These are phyloP conservation scores for Lepidocyrtoides sp. DNA, from an alignment of 2,888 invertebrate genomes.

Conservation along the genomic window DNA sequence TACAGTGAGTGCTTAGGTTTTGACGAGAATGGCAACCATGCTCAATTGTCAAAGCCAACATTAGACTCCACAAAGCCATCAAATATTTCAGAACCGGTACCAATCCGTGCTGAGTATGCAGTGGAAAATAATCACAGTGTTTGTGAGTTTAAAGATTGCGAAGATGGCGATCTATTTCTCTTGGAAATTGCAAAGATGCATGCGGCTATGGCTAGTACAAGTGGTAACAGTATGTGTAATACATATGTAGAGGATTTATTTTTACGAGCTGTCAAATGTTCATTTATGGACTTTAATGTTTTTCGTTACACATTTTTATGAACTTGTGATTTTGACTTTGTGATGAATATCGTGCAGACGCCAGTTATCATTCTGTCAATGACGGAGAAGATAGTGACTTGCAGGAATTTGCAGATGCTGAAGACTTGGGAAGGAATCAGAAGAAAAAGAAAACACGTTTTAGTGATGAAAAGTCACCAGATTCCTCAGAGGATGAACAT, in stretches of 20 bases:
- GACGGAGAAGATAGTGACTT: neutral
- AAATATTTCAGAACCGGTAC: neutral
- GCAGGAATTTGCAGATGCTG: conserved; percentile 46
- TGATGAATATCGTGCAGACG: conserved; percentile 1
- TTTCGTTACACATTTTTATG: neutral
- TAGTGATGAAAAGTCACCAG: neutral
- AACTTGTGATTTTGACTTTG: conserved; percentile 11
- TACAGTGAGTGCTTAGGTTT: conserved; percentile 47
- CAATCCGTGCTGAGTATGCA: neutral
- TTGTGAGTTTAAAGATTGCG: neutral
- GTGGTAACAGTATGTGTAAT: neutral
- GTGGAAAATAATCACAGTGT: neutral
- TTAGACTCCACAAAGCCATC: conserved; percentile 49
- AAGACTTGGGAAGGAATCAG: neutral
- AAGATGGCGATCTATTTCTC: neutral
- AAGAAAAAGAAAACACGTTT: neutral
- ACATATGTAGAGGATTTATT: neutral
- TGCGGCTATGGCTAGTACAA: neutral
- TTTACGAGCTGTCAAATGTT: neutral
- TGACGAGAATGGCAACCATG: neutral
- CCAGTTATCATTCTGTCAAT: conserved; percentile 10
- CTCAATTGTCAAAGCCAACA: neutral
- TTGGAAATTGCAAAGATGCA: conserved; percentile 6
- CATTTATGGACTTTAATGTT: neutral
- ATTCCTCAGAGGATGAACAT: conserved; percentile 39